Evolutionary conservation across 2,113 vertebrate genomes (phyloP).

Genomic region (Ciconia maguari): DNA sequence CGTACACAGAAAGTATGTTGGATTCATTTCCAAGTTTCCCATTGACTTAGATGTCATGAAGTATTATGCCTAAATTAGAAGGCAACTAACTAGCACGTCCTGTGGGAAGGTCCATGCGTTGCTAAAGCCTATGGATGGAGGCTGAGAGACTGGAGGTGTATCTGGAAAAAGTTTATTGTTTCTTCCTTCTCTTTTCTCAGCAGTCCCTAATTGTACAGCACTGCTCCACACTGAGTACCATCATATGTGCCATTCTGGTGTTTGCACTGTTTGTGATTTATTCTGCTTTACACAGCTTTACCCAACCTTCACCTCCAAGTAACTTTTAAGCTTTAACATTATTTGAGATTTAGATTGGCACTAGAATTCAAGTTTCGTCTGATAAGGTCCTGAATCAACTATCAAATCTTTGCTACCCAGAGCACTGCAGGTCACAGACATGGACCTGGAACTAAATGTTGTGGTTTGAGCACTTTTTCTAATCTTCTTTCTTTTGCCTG

Average conservation of each 20-base stretch:
- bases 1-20: not conserved
- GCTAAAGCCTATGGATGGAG: not conserved
- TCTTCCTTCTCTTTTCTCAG: not conserved
- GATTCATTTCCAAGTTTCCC: not conserved
- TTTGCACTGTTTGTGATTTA: not conserved
- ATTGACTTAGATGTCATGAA: not conserved
- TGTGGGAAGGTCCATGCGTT: rapidly evolving
- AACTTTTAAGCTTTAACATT: not conserved
- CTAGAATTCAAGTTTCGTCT: not conserved
- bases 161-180: not conserved
- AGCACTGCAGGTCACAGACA: not conserved
- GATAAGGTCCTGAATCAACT: not conserved
- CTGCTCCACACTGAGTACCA: not conserved
- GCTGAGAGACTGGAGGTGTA: not conserved
- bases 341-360: not conserved
- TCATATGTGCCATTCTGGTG: rapidly evolving
- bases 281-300: not conserved
- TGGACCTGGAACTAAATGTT: not conserved
- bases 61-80: not conserved
- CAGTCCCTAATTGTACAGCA: not conserved
- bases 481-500: not conserved
- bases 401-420: not conserved
- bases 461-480: not conserved
- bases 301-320: not conserved
- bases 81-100: not conserved